These are phyloP conservation scores for Dryadula phaetusa DNA, from an alignment of 2,888 invertebrate genomes.

Conservation along the genomic window DNA sequence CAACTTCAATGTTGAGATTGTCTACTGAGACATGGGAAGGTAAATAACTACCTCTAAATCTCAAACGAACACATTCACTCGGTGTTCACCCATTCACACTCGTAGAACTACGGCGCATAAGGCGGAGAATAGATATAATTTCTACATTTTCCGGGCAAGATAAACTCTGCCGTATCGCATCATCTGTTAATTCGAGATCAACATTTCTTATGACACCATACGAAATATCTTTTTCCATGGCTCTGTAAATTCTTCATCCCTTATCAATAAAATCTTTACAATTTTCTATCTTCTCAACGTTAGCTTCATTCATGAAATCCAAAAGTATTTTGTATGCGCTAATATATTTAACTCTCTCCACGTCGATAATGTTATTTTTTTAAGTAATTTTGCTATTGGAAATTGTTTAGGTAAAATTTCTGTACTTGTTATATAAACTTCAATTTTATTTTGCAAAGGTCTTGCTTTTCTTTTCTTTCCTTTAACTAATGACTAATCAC, in stretches of 20 bases:
- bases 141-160: not conserved
- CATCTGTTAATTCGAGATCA: constrained; percentile 43
- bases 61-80: constrained; percentile 43
- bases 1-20: constrained; percentile 42
- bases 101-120: not conserved
- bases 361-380: constrained; percentile 26
- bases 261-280: constrained; percentile 22
- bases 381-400: constrained; percentile 43
- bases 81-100: constrained; percentile 37
- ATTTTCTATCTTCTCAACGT: constrained; percentile 34
- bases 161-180: constrained; percentile 40
- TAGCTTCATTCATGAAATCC: constrained; percentile 29
- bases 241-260: constrained; percentile 37
- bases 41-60: constrained; percentile 42
- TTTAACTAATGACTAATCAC: not conserved
- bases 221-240: constrained; percentile 36
- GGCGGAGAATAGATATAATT: not conserved
- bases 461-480: not conserved
- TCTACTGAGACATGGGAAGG: constrained; percentile 41
- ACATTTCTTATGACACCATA: constrained; percentile 48
- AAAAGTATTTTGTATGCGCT: constrained; percentile 37
- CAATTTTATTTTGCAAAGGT: not conserved
- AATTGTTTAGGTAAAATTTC: constrained; percentile 44
- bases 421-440: constrained; percentile 18
- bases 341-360: constrained; percentile 44